phyloP scores from a whole-genome alignment of 2,888 invertebrate species.

The Polyommatus iphigenia region DNA sequence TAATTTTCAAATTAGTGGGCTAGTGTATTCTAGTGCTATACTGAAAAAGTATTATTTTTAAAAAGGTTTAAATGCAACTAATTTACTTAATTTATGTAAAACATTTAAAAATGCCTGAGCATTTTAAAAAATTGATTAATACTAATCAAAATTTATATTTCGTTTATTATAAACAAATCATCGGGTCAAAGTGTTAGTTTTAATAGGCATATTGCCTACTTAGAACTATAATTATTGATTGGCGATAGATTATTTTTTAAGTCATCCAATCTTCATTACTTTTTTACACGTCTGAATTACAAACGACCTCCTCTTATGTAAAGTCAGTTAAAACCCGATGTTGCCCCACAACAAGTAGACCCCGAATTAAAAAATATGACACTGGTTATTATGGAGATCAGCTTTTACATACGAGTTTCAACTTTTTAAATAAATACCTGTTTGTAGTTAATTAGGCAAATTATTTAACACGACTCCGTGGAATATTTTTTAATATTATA shows the following conservation, averaged over 20 bases:
- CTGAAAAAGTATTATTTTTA: background rate
- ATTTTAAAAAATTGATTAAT: too few species aligned
- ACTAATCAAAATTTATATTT: too few species aligned
- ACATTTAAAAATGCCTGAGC: too few species aligned
- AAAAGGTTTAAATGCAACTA: background rate
- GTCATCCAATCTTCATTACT: background rate
- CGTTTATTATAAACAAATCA: too few species aligned
- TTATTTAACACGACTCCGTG: background rate
- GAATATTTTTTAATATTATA: background rate
- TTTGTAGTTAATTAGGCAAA: slow-evolving; percentile 7
- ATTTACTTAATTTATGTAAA: background rate
- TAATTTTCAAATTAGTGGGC: background rate
- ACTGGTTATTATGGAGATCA: background rate
- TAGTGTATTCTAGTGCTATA: background rate
- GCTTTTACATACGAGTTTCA: slow-evolving; percentile 7
- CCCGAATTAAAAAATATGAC: background rate
- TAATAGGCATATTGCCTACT: background rate
- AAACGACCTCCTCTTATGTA: background rate
- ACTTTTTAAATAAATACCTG: slow-evolving; percentile 4
- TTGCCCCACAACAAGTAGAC: background rate
- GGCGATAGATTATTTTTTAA: background rate
- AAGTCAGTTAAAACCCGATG: background rate
- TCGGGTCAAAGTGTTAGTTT: too few species aligned
- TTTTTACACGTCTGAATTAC: background rate
- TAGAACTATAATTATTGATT: too few species aligned